Evolutionary conservation across 2,888 invertebrate species (phyloP), one percentile per base, ranked within the genome.

Genomic region (Eupeodes latifasciatus): DNA sequence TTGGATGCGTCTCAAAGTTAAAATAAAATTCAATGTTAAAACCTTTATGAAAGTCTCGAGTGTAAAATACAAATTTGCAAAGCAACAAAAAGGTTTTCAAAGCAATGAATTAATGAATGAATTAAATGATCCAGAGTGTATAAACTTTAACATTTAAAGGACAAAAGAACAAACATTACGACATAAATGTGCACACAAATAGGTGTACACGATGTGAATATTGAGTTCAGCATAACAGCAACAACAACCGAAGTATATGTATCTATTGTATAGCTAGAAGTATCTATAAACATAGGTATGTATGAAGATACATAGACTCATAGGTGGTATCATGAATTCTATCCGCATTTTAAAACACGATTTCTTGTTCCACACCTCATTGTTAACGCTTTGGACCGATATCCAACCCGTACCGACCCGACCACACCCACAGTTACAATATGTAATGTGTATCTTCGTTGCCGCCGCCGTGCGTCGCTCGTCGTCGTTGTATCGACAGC

Each of bases 321-420:
- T 51, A 7, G n/a, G 5, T 47, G 74, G 51, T 78, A 83, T 87
- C 86, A 87, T 53, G 76, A 83, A 87, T 84, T 84, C 87, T 64
- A 77, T 84, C 53, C 87, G 66, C 84, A 88, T 88, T 83, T 80
- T 67, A 57, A 87, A 57, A 64, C 80, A 83, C 86, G 82, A 83
- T 87, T 80, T 87, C 83, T 82, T 72, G 61, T 79, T 87, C 79
- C 86, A 83, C 86, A 87, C 83, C 82, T 83, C 79, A 66, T 82
- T 87, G 79, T 83, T 78, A 59, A 79, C 47, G 71, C 71, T 57
- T 74, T 72, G 67, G 71, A 81, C 87, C 84, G 40, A 40, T 40
- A 40, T 40, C 9, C 40, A 40, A 40, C 5, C 40, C 40, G 40
- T 7, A 40, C 40, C 40, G 40, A 40, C 40, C 40, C 40, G 71